A percentile compares a stretch with the other conserved stretches of the same genome.
Conservation (phyloP, 2,113 vertebrate genomes). For the Equus przewalskii region DNA sequence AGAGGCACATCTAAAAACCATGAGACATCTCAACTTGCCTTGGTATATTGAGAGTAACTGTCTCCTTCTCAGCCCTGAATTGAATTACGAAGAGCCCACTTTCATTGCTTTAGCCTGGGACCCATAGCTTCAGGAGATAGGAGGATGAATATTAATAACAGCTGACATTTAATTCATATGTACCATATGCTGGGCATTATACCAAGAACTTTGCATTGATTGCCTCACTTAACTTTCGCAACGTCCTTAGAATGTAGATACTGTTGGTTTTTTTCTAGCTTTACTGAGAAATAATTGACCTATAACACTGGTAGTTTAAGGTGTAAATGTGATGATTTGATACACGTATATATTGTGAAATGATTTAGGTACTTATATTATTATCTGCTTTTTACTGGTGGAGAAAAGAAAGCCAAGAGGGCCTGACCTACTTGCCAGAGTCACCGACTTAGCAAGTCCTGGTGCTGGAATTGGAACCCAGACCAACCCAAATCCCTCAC, state of each 20-base stretch:
- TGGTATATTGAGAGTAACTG: neutral
- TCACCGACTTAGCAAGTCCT: neutral
- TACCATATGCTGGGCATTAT: neutral
- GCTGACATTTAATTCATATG: neutral
- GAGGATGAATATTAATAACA: neutral
- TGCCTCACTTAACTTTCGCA: neutral
- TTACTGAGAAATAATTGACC: neutral
- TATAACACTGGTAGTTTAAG: neutral
- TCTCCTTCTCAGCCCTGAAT: neutral
- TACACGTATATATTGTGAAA: neutral
- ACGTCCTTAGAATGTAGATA: neutral
- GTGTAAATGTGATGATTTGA: neutral
- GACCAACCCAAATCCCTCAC: neutral
- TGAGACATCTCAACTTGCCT: neutral
- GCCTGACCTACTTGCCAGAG: neutral
- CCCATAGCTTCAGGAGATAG: neutral
- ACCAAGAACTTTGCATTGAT: slow-evolving; percentile 5
- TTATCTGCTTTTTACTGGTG: neutral
- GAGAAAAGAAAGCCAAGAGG: neutral
- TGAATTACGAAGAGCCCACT: neutral
- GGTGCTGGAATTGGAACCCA: neutral
- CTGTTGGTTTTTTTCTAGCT: neutral
- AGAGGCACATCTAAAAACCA: neutral
- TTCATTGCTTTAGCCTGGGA: neutral
- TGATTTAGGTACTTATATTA: neutral